Evolutionary conservation across 2,888 invertebrate species (phyloP), one percentile per base, ranked within the genome.

Genomic region (Acleris sparsana): DNA sequence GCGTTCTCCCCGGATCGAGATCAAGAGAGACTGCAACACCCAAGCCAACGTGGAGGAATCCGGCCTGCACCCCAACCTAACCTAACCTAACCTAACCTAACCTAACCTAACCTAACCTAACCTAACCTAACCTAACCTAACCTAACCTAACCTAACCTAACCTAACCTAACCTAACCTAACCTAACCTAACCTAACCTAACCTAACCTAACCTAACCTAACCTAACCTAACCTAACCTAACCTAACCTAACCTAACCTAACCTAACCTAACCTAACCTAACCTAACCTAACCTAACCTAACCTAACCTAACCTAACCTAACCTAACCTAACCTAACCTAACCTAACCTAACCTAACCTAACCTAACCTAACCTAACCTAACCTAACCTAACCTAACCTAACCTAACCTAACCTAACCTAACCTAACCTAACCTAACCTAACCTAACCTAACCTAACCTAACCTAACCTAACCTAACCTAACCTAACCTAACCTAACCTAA

Each of bases 81-180:
- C 59, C 61, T 61, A 63, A 63, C 67, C 63, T 62, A 63, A 63
- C 67, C 52, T 51, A 63, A 64, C 70, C 68, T 60, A 63, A 66
- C 71, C 63, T 67, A 67, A 71, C 71, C 69, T 70, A 69, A 71
- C 70, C 67, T 71, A 69, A 67, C 69, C 65, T 55, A 65, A 69
- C 69, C 63, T 68, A 69, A 70, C 69, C 67, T 62, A 65, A 69
- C 69, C 70, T 62, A 67, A 65, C 57, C 62, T 67, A 65, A 60
- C 62, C 69, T 69, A 69, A 64, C 62, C 67, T 68, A 68, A 66
- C 63, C 64, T 66, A 72, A 69, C 69, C 69, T 70, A 68, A 69
- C 71, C 70, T 66, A 71, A 70, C 63, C 66, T 69, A 69, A 69
- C 59, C 59, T 64, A 64, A 64, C 59, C 59, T 66, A 61, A 66